A percentile compares a stretch with the other conserved stretches of the same genome.
These are phyloP conservation scores for Brachyistius frenatus DNA, from an alignment of 2,113 vertebrate genomes.

Conservation along the genomic window DNA sequence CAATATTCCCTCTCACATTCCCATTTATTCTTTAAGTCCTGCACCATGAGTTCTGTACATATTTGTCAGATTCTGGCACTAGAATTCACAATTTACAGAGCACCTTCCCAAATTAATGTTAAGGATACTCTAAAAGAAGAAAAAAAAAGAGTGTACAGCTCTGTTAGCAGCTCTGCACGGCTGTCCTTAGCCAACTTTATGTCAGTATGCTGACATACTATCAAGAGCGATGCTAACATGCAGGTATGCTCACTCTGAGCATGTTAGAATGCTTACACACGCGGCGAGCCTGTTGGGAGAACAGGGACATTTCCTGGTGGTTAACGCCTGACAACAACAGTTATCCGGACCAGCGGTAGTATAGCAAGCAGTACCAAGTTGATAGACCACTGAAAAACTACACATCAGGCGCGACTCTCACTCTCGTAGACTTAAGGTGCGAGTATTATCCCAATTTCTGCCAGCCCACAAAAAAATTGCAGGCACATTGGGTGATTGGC, in stretches of 20 bases:
- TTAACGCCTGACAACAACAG: too few relatives aligned
- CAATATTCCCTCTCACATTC: conserved; percentile 28
- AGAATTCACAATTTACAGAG: not conserved
- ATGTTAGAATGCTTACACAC: not conserved
- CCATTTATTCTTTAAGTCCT: not conserved
- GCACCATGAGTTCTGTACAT: not conserved
- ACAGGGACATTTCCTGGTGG: too few relatives aligned
- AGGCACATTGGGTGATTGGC: too few relatives aligned
- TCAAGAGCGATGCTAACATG: not conserved
- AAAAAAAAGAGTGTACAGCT: not conserved
- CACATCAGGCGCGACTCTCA: too few relatives aligned
- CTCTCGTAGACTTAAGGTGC: too few relatives aligned
- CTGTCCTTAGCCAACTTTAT: not conserved
- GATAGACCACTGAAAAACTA: too few relatives aligned
- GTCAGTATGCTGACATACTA: not conserved
- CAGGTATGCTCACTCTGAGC: not conserved
- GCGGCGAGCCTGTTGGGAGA: too few relatives aligned
- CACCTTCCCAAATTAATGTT: not conserved
- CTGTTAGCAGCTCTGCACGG: not conserved
- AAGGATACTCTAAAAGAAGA: not conserved
- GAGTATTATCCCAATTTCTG: too few relatives aligned
- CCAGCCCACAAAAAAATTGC: too few relatives aligned
- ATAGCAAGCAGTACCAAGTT: too few relatives aligned
- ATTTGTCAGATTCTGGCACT: not conserved
- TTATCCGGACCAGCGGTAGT: too few relatives aligned